A percentile compares a stretch with the other conserved stretches of the same genome.
Evolutionary conservation across 2,797 vertebrate species (phyloP).

Genomic region (Margarornis squamiger): DNA sequence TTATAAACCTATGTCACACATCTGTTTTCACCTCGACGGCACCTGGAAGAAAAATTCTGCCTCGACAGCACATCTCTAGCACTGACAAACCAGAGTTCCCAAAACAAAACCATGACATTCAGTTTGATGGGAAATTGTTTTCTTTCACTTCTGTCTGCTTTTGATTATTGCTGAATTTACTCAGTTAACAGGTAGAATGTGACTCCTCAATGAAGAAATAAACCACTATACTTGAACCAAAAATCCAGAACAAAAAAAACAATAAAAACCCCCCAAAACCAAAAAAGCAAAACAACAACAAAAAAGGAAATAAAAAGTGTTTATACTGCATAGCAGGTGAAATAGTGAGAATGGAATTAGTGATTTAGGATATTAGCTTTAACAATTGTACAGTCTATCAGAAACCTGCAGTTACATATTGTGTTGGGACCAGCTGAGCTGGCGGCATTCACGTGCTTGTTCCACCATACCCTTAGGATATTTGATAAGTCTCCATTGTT

Average conservation of each 20-base stretch:
- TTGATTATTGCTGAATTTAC: background rate
- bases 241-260: background rate
- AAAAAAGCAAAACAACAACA: background rate
- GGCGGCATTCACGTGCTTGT: conserved; percentile 22
- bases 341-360: background rate
- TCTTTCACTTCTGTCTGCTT: background rate
- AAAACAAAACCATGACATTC: background rate
- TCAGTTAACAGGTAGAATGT: background rate
- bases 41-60: background rate
- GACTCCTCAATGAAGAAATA: background rate
- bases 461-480: background rate
- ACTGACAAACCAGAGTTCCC: background rate
- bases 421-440: background rate
- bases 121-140: background rate
- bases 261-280: too few relatives aligned
- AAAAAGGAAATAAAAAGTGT: background rate
- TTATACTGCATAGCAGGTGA: background rate
- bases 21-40: background rate
- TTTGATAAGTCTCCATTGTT: background rate
- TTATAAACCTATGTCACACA: background rate
- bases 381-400: conserved; percentile 19
- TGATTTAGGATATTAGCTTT: background rate
- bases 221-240: background rate
- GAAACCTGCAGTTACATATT: conserved; percentile 11
- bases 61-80: background rate